Evolutionary conservation across 2,888 invertebrate species (phyloP).

Genomic region (Smittia aterrima): DNA sequence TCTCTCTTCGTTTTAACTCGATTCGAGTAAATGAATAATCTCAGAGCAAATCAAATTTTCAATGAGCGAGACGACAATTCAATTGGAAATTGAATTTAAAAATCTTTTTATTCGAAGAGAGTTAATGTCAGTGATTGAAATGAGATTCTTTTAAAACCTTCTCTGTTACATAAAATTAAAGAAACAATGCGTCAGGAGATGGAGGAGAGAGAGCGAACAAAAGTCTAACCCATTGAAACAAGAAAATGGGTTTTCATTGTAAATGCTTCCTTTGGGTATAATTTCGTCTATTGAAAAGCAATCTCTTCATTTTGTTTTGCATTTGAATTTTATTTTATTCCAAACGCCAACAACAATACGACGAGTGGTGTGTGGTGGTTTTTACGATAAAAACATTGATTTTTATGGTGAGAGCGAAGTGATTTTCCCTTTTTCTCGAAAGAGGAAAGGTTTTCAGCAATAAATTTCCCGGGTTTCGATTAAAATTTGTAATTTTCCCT

Average conservation of each 20-base stretch:
- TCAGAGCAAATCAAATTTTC: neutral
- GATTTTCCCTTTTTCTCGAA: neutral
- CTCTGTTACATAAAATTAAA: neutral
- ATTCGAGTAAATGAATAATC: neutral
- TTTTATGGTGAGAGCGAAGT: neutral
- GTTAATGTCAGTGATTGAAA: neutral
- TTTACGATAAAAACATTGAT: neutral
- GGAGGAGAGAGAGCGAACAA: too few relatives aligned
- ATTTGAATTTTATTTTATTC: neutral
- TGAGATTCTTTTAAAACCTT: too few relatives aligned
- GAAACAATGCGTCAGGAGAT: neutral
- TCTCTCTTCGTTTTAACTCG: neutral
- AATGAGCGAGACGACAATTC: too few relatives aligned
- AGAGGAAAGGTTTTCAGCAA: neutral
- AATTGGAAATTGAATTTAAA: neutral
- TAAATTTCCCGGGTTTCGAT: neutral
- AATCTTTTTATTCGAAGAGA: neutral
- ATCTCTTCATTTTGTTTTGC: constrained; percentile 19
- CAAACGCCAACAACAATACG: neutral
- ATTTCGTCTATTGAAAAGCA: constrained; percentile 33
- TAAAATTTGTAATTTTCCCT: neutral
- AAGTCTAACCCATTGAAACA: neutral
- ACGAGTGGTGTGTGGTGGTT: too few relatives aligned
- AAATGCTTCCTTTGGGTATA: constrained; percentile 27
- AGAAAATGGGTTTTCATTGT: constrained; percentile 6